Percentiles rank a stretch among this genome's conserved stretches.
Conservation (phyloP, 2,113 vertebrate genomes). For the Cariama cristata region DNA sequence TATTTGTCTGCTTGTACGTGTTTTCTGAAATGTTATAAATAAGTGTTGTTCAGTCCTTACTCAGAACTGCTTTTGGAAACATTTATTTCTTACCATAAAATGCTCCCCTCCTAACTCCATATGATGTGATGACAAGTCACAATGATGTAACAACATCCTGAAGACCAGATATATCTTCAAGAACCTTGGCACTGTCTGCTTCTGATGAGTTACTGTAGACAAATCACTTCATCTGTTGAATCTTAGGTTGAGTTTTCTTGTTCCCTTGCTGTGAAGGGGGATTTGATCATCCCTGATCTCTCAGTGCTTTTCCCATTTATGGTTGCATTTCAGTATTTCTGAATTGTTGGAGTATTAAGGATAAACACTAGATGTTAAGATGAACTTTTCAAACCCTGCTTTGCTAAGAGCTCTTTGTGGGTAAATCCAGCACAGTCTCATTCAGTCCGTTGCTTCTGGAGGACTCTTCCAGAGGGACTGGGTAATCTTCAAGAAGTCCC, state of each 20-base stretch:
- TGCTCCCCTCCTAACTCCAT: not conserved
- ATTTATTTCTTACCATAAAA: not conserved
- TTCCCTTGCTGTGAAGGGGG: not conserved
- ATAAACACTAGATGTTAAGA: not conserved
- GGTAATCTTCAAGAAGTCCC: not conserved
- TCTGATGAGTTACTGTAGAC: not conserved
- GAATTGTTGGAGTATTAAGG: not conserved
- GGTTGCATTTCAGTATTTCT: not conserved
- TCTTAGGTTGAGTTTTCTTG: not conserved
- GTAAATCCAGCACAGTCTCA: not conserved
- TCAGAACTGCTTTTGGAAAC: not conserved
- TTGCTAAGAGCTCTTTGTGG: not conserved
- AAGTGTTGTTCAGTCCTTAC: not conserved
- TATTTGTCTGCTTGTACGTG: not conserved
- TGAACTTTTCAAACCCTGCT: not conserved
- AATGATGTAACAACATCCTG: not conserved
- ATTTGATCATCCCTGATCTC: not conserved
- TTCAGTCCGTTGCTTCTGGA: not conserved
- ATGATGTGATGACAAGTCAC: not conserved
- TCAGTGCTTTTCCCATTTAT: not conserved
- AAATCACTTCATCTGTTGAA: not conserved
- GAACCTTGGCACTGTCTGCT: not conserved
- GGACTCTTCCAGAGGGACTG: not conserved
- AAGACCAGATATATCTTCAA: not conserved
- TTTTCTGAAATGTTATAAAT: not conserved